A percentile compares a stretch with the other conserved stretches of the same genome.
Evolutionary conservation across 2,888 invertebrate species (phyloP).

Genomic region (Ennomos quercinarius): DNA sequence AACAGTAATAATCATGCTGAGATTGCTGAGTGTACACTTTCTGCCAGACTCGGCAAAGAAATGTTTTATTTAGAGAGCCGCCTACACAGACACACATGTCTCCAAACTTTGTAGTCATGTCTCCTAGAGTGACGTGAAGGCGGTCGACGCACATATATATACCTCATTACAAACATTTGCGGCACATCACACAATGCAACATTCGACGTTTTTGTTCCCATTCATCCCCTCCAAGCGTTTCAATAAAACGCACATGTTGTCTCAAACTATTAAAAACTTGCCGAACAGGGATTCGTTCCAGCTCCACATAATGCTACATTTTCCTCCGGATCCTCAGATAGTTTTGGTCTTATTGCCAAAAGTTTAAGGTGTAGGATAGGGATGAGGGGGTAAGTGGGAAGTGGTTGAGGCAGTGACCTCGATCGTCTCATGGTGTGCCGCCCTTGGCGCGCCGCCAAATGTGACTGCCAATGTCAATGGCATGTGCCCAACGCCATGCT

Average conservation of each 20-base stretch:
- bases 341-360: conserved; percentile 28
- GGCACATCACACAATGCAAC: conserved; percentile 13
- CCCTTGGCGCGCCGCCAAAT: conserved; percentile 61
- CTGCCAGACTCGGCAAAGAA: conserved; percentile 1
- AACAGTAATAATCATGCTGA: background rate
- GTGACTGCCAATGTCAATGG: conserved; percentile 73
- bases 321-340: conserved; percentile 11
- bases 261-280: conserved; percentile 47
- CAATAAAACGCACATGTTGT: conserved; percentile 48
- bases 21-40: background rate
- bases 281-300: conserved; percentile 33
- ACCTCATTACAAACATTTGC: conserved; percentile 16
- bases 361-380: conserved; percentile 33
- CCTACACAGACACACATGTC: background rate
- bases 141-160: background rate
- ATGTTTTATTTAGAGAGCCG: conserved; percentile 3
- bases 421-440: conserved; percentile 56
- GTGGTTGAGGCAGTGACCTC: conserved; percentile 55
- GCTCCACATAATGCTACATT: conserved; percentile 9
- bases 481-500: conserved; percentile 61
- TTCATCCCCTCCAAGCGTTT: conserved; percentile 34
- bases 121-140: conserved; percentile 8
- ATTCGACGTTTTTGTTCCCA: conserved; percentile 29
- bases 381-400: conserved; percentile 32
- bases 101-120: background rate